Evolutionary conservation across 2,888 invertebrate genomes (phyloP).

Genomic region (Epicampocera succincta): DNA sequence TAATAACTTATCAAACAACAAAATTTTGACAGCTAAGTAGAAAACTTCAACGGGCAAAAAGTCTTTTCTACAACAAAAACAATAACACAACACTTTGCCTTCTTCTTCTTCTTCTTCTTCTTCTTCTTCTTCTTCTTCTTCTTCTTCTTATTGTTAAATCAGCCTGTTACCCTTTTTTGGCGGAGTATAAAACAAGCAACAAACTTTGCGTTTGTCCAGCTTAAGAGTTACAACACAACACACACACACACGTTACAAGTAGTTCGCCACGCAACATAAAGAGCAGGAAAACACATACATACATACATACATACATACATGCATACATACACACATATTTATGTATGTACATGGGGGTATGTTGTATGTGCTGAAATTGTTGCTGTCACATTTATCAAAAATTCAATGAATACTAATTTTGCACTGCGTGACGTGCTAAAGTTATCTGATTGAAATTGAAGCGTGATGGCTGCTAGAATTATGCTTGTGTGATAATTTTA

Average conservation of each 20-base stretch:
- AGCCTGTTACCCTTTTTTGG: constrained; percentile 59
- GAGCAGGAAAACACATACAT: constrained; percentile 7
- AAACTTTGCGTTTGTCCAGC: constrained; percentile 25
- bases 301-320: no score
- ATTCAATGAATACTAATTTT: constrained; percentile 81
- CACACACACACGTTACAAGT: constrained; percentile 27
- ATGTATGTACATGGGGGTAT: no score
- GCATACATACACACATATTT: no score
- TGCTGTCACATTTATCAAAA: constrained; percentile 81
- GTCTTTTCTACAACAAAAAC: constrained; percentile 38
- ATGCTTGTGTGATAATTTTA: constrained; percentile 15
- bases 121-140: constrained; percentile 28
- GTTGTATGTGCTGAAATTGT: constrained; percentile 72
- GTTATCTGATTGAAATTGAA: constrained; percentile 80
- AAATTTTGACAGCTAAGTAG: constrained; percentile 78
- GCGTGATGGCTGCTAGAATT: constrained; percentile 66
- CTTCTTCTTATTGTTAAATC: constrained; percentile 29
- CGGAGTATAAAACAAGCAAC: not conserved
- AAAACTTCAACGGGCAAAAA: constrained; percentile 56
- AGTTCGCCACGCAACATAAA: constrained; percentile 44
- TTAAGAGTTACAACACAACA: constrained; percentile 19
- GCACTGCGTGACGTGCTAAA: constrained; percentile 80
- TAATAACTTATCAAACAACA: constrained; percentile 79
- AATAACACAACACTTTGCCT: constrained; percentile 50
- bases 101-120: constrained; percentile 21